These are phyloP conservation scores for Streblospio benedicti DNA, from an alignment of 1,140 invertebrate genomes.

Conservation along the genomic window DNA sequence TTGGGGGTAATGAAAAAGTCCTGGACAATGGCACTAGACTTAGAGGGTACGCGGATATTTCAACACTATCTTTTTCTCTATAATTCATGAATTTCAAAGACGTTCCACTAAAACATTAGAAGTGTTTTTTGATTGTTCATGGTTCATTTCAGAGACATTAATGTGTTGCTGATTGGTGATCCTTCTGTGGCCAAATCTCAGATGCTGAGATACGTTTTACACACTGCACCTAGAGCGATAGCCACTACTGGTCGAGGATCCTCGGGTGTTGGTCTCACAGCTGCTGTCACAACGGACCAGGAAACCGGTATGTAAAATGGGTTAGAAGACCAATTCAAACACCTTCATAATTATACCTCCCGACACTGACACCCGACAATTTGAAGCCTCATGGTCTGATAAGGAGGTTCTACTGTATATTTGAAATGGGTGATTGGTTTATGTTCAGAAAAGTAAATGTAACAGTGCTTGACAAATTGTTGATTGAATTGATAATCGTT, in stretches of 20 bases:
- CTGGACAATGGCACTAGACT: conserved; percentile 90
- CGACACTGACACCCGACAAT: too few relatives aligned
- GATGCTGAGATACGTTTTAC: conserved; percentile 54
- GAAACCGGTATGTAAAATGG: conserved; percentile 79
- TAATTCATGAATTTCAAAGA: conserved; percentile 7
- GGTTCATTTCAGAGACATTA: conserved; percentile 72
- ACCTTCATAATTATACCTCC: conserved; percentile 6
- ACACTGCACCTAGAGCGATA: conserved; percentile 85
- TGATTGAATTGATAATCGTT: neutral
- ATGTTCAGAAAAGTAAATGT: too few relatives aligned
- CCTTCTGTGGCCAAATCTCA: conserved; percentile 99
- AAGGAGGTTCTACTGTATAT: too few relatives aligned
- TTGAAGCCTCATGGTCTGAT: too few relatives aligned
- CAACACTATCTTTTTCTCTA: too few relatives aligned
- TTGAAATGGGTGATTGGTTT: too few relatives aligned
- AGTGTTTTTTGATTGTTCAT: too few relatives aligned
- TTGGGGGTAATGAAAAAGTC: conserved; percentile 93
- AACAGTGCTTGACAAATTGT: too few relatives aligned
- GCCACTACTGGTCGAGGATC: conserved; percentile 91
- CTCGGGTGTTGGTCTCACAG: conserved; percentile 95
- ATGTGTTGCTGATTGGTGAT: conserved; percentile 93
- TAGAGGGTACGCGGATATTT: conserved; percentile 65
- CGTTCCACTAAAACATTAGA: neutral
- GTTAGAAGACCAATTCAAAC: conserved; percentile 39
- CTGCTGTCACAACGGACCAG: conserved; percentile 90